A percentile compares a stretch with the other conserved stretches of the same genome.
Conservation (phyloP, 1,140 invertebrate species). For the Ostrea denselamellosa region DNA sequence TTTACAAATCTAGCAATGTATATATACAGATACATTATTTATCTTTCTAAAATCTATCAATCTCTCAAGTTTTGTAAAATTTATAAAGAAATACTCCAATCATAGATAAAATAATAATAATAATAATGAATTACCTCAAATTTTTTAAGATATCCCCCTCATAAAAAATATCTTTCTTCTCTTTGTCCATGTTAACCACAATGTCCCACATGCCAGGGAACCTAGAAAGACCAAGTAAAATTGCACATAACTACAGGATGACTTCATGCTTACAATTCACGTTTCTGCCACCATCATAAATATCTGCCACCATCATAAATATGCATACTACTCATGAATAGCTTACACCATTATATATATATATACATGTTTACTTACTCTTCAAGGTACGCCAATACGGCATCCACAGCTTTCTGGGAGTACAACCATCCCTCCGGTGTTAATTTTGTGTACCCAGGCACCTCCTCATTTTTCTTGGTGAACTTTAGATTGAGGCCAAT, state of each 20-base stretch:
- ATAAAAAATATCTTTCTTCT: constrained; percentile 67
- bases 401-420: constrained; percentile 86
- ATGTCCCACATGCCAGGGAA: constrained; percentile 88
- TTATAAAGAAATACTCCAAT: neutral
- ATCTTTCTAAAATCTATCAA: no score
- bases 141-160: constrained; percentile 72
- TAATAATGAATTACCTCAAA: constrained; percentile 57
- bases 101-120: neutral
- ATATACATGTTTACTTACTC: constrained; percentile 69
- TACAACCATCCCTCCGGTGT: constrained; percentile 86
- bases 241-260: neutral
- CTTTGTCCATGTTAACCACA: constrained; percentile 67
- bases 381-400: constrained; percentile 85
- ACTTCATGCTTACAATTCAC: neutral
- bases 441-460: constrained; percentile 90
- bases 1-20: no score
- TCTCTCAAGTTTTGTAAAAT: no score
- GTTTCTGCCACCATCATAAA: no score
- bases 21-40: no score
- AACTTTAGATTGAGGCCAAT: constrained; percentile 95
- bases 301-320: no score
- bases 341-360: no score
- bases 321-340: no score
- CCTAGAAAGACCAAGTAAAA: constrained; percentile 52
- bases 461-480: constrained; percentile 85